Base-by-base conservation (phyloP, 2,888 invertebrate species). In the Monochamus alternatus region DNA sequence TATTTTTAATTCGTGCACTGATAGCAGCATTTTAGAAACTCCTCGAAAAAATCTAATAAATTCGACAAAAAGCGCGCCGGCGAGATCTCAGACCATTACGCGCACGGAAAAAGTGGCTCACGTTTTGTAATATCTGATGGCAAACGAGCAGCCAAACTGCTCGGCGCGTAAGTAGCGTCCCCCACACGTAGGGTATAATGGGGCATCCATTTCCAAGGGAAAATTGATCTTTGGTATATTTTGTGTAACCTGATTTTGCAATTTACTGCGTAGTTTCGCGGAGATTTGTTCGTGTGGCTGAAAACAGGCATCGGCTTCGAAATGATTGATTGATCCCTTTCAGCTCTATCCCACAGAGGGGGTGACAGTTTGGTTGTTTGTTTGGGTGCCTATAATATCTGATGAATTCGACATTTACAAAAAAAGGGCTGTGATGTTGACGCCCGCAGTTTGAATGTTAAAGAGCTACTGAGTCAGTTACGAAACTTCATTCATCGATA, bases 281-380 rank as follows among this genome's bases (percentile, higher is more conserved):
- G 62, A 62, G 32, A 62, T 62, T 38, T 62, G 62, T 12, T 62
- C 44, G 63, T 43, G 44, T 64, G 63, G 43, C 44, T 64, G 63
- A 22, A 64, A 38, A 22, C 63, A 44, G 63, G 44, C 44, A 44
- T 44, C 9, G n/a, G 14, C 44, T n/a, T 14, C 9, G n/a, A 22
- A 30, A 64, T 64, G 63, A 64, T 64, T 64, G 63, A 64, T 55
- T n/a, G 55, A 55, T 55, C 55, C 55, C n/a, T 55, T 55, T 55
- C 55, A 22, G 55, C 3, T 5, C 14, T 55, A 5, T 14, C 7
- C 14, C 55, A 14, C 10, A 55, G n/a, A 14, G 55, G 55, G 55
- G n/a, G n/a, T 14, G 55, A 14, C 55, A 8, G 12, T 55, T 55
- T 55, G 14, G 55, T 55, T 55, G 55, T 55, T 55, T 55, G 55